Percentiles rank a stretch among this genome's conserved stretches.
Conservation (phyloP, 1,140 invertebrate genomes). For the Trachelipus rathkii region DNA sequence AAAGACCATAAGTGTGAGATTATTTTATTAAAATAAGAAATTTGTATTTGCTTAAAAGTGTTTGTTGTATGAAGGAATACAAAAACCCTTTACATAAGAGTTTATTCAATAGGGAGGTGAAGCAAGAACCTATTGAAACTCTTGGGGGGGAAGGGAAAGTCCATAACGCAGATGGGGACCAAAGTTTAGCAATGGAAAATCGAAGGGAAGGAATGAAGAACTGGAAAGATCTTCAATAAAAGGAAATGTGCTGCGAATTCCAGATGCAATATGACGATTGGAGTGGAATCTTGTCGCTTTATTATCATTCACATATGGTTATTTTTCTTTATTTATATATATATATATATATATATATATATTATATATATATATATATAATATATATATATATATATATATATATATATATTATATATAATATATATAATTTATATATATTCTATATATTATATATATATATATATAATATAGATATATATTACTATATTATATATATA, state of each 20-base stretch:
- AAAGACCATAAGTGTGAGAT: too few relatives aligned
- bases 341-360: slow-evolving; percentile 10
- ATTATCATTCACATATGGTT: not conserved
- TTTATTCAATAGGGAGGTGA: not conserved
- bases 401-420: not conserved
- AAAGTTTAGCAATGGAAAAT: not conserved
- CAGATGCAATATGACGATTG: not conserved
- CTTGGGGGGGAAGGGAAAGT: not conserved
- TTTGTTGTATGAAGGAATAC: not conserved
- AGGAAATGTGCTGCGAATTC: too few relatives aligned
- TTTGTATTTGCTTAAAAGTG: too few relatives aligned
- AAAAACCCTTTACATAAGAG: not conserved
- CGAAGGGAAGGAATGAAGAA: too few relatives aligned
- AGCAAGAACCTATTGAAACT: not conserved
- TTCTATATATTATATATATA: too few relatives aligned
- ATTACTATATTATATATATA: too few relatives aligned
- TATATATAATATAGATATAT: too few relatives aligned
- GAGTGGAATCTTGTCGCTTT: not conserved
- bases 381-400: not conserved
- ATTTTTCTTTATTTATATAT: too few relatives aligned
- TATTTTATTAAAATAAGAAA: too few relatives aligned
- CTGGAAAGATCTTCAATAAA: too few relatives aligned
- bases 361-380: slow-evolving; percentile 1
- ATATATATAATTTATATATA: too few relatives aligned
- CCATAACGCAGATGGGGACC: not conserved